These are phyloP conservation scores for Sphecodes monilicornis DNA, from an alignment of 2,888 invertebrate genomes.

Conservation along the genomic window DNA sequence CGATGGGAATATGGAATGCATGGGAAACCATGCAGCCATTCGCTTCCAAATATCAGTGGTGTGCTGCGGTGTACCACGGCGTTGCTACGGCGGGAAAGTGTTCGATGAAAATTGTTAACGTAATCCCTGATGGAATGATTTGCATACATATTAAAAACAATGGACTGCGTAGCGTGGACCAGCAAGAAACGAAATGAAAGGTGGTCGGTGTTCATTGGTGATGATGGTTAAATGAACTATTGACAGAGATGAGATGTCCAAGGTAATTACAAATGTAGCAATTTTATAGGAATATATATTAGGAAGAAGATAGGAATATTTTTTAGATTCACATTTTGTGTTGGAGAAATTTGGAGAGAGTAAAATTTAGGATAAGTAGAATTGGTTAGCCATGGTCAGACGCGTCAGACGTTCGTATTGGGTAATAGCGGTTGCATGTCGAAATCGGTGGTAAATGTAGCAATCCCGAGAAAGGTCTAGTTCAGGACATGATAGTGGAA, in stretches of 20 bases:
- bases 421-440: neutral
- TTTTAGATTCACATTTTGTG: too few species aligned
- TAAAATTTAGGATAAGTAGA: too few species aligned
- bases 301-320: neutral
- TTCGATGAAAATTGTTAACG: slow-evolving; percentile 4
- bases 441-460: neutral
- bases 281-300: neutral
- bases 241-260: neutral
- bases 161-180: neutral
- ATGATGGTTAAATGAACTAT: neutral
- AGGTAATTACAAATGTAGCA: neutral
- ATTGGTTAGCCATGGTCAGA: too few species aligned
- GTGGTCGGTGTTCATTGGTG: neutral
- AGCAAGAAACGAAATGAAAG: neutral
- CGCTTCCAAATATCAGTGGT: neutral
- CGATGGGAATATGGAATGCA: neutral
- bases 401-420: too few species aligned
- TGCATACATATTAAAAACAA: neutral
- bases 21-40: too few species aligned
- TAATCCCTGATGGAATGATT: neutral
- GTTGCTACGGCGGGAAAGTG: neutral
- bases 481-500: neutral
- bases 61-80: neutral
- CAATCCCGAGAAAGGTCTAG: neutral
- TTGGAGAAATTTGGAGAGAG: too few species aligned